Percentiles rank a stretch among this genome's conserved stretches.
Evolutionary conservation across 2,113 vertebrate species (phyloP).

Genomic region (Elephas maximus): DNA sequence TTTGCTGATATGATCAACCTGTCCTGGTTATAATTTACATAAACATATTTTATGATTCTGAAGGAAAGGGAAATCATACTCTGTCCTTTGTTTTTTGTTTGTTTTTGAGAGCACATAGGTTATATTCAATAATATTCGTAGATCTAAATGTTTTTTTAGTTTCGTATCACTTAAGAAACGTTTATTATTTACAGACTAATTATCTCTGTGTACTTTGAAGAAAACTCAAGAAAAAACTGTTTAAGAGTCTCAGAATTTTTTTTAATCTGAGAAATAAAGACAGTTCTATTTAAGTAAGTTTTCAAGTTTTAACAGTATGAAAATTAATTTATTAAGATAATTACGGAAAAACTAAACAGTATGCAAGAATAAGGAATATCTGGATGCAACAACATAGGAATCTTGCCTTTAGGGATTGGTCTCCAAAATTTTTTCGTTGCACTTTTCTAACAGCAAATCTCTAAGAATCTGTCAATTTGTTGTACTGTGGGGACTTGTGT

Average conservation of each 20-base stretch:
- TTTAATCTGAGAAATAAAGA: background rate
- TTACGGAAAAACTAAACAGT: background rate
- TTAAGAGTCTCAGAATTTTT: background rate
- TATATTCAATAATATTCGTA: background rate
- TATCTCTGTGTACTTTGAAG: background rate
- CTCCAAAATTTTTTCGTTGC: background rate
- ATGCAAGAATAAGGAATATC: background rate
- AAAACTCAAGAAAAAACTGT: background rate
- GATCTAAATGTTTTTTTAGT: background rate
- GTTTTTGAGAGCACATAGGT: background rate
- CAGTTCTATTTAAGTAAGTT: background rate
- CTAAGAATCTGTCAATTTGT: too few relatives aligned
- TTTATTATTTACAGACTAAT: background rate
- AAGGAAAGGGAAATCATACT: background rate
- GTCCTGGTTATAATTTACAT: background rate
- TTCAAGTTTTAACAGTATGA: background rate
- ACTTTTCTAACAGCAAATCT: background rate
- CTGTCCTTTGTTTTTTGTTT: background rate
- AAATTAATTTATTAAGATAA: background rate
- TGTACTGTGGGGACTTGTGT: too few relatives aligned
- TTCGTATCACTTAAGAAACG: background rate
- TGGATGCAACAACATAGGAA: background rate
- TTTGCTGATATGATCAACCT: background rate
- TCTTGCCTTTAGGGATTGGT: background rate
- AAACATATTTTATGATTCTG: background rate